These are phyloP conservation scores for Burhinus oedicnemus DNA, from an alignment of 2,113 vertebrate species.

Conservation along the genomic window DNA sequence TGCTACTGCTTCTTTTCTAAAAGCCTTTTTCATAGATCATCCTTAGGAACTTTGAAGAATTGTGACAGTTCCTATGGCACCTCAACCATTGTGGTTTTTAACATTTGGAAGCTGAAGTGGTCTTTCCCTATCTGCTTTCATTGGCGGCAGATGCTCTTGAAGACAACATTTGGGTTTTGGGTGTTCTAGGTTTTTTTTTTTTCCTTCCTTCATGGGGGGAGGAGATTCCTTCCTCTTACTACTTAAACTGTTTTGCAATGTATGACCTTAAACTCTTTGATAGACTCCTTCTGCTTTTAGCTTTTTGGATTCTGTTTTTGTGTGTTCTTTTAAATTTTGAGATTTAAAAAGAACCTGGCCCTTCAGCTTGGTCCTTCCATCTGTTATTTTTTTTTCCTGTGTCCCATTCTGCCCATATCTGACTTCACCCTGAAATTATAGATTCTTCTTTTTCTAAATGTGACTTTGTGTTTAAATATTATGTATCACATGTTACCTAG, in stretches of 20 bases:
- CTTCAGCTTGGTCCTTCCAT: not conserved
- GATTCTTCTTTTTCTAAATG: not conserved
- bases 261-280: not conserved
- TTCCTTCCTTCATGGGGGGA: not conserved
- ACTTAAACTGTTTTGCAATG: not conserved
- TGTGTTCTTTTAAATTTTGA: not conserved
- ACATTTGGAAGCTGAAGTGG: not conserved
- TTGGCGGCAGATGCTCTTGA: not conserved
- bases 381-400: accelerated
- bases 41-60: not conserved
- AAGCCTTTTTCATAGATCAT: not conserved
- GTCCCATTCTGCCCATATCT: not conserved
- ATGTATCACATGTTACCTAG: not conserved
- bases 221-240: not conserved
- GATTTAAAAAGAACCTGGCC: not conserved
- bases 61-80: not conserved
- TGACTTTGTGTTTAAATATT: not conserved
- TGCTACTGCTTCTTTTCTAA: not conserved
- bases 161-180: not conserved
- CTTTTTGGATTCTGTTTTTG: not conserved
- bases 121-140: not conserved
- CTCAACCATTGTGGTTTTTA: not conserved
- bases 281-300: not conserved
- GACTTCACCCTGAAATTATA: not conserved
- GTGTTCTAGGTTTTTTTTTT: not conserved